These are phyloP conservation scores for Therioaphis trifolii DNA, from an alignment of 2,888 invertebrate genomes.

Conservation along the genomic window DNA sequence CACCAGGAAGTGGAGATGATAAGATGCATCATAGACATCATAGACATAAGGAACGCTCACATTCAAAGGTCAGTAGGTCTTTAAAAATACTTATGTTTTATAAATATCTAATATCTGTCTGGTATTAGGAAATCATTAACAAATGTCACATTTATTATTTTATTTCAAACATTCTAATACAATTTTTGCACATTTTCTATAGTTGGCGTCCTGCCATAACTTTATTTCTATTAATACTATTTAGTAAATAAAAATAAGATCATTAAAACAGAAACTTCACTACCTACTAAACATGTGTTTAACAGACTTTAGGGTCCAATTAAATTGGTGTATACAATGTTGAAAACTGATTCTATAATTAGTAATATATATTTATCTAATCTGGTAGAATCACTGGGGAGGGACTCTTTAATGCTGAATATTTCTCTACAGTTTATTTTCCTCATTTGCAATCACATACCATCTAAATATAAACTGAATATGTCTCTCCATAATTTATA, in stretches of 20 bases:
- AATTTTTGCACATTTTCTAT: slow-evolving; percentile 41
- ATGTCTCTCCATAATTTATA: slow-evolving; percentile 55
- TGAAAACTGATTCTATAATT: slow-evolving; percentile 57
- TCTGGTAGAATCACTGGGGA: slow-evolving; percentile 39
- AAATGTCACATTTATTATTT: slow-evolving; percentile 57
- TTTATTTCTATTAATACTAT: slow-evolving; percentile 47
- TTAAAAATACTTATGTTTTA: slow-evolving; percentile 26
- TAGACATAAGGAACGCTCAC: slow-evolving; percentile 63
- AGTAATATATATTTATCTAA: slow-evolving; percentile 56
- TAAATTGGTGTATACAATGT: slow-evolving; percentile 50
- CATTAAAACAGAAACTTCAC: slow-evolving; percentile 17
- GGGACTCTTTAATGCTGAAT: slow-evolving; percentile 50
- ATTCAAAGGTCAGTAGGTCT: slow-evolving; percentile 57
- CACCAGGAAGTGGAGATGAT: slow-evolving; percentile 56
- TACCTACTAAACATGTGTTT: slow-evolving; percentile 51
- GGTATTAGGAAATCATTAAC: slow-evolving; percentile 53
- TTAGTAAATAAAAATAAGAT: slow-evolving; percentile 47
- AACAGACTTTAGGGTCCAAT: slow-evolving; percentile 40
- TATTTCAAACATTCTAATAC: not conserved
- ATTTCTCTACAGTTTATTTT: slow-evolving; percentile 40
- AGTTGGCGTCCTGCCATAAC: slow-evolving; percentile 33
- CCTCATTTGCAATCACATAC: slow-evolving; percentile 52
- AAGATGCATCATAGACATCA: slow-evolving; percentile 65
- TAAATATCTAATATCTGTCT: slow-evolving; percentile 9
- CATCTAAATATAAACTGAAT: slow-evolving; percentile 59